Percentiles rank a stretch among this genome's conserved stretches.
Evolutionary conservation across 1,140 invertebrate genomes (phyloP).

Genomic region (Lepidurus couesii): DNA sequence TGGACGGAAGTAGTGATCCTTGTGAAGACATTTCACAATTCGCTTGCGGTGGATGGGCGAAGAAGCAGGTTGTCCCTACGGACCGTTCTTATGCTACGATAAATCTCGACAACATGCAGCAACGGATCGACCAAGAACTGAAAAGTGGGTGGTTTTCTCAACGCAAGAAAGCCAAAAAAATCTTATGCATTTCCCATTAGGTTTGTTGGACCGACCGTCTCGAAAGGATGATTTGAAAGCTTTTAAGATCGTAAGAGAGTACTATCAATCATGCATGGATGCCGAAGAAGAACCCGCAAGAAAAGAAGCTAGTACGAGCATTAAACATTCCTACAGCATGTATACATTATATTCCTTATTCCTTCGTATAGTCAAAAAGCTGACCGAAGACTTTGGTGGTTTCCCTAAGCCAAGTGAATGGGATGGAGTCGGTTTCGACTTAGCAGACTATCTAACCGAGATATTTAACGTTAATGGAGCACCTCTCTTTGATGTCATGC

Average conservation of each 20-base stretch:
- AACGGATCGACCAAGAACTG: conserved; percentile 30
- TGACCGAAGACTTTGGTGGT: background rate
- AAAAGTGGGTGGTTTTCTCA: conserved; percentile 13
- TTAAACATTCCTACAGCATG: background rate
- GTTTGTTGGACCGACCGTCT: conserved; percentile 27
- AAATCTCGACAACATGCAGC: conserved; percentile 30
- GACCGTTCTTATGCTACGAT: conserved; percentile 17
- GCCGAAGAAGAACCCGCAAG: conserved; percentile 24
- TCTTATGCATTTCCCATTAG: background rate
- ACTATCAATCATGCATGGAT: conserved; percentile 31
- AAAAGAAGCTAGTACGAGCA: conserved; percentile 23
- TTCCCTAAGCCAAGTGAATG: conserved; percentile 10
- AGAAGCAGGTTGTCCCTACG: conserved; percentile 49
- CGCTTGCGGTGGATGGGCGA: conserved; percentile 88
- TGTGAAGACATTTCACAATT: conserved; percentile 94
- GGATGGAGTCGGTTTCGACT: conserved; percentile 25
- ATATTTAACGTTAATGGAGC: conserved; percentile 44
- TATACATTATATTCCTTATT: background rate
- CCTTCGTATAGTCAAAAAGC: conserved; percentile 26
- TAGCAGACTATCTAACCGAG: conserved; percentile 21
- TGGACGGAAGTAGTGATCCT: conserved; percentile 72
- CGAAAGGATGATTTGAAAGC: conserved; percentile 29
- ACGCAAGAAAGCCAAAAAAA: too few species aligned
- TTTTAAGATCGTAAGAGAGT: conserved; percentile 25
- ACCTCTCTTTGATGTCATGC: conserved; percentile 47